A percentile compares a stretch with the other conserved stretches of the same genome.
These are phyloP conservation scores for Phocides pigmalion DNA, from an alignment of 1,140 invertebrate species.

Conservation along the genomic window DNA sequence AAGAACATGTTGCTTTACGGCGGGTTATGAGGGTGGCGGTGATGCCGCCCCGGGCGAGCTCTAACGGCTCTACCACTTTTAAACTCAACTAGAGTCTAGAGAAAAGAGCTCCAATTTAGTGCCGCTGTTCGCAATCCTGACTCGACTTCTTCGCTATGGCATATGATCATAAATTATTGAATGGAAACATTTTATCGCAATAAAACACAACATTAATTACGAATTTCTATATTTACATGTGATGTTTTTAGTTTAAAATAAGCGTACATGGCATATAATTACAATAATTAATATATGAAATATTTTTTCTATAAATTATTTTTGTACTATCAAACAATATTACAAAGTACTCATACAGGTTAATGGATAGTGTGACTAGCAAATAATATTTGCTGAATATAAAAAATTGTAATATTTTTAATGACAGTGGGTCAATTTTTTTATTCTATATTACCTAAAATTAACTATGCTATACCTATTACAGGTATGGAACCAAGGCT, in stretches of 20 bases:
- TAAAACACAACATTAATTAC: constrained; percentile 69
- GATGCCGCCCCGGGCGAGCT: too few relatives aligned
- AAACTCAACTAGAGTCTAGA: too few relatives aligned
- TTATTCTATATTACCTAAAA: constrained; percentile 60
- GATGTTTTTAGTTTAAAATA: constrained; percentile 82
- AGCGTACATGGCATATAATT: constrained; percentile 83
- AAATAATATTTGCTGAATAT: constrained; percentile 80
- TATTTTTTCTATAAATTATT: constrained; percentile 81
- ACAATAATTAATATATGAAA: constrained; percentile 79
- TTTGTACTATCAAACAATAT: constrained; percentile 83
- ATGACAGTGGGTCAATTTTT: constrained; percentile 76
- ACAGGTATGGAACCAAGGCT: constrained; percentile 69
- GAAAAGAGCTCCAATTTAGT: too few relatives aligned
- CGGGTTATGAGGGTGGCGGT: too few relatives aligned
- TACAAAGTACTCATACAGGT: constrained; percentile 78
- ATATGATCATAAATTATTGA: background rate
- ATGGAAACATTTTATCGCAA: constrained; percentile 31
- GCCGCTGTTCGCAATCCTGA: too few relatives aligned
- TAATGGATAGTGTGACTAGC: constrained; percentile 80
- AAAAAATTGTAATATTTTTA: constrained; percentile 66
- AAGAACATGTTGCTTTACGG: too few relatives aligned
- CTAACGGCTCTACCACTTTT: too few relatives aligned
- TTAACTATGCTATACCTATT: constrained; percentile 65
- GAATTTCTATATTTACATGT: constrained; percentile 83
- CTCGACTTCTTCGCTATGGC: too few relatives aligned